Percentiles rank a stretch among this genome's conserved stretches.
Conservation (phyloP, 2,797 vertebrate species). For the Falco novaeseelandiae region DNA sequence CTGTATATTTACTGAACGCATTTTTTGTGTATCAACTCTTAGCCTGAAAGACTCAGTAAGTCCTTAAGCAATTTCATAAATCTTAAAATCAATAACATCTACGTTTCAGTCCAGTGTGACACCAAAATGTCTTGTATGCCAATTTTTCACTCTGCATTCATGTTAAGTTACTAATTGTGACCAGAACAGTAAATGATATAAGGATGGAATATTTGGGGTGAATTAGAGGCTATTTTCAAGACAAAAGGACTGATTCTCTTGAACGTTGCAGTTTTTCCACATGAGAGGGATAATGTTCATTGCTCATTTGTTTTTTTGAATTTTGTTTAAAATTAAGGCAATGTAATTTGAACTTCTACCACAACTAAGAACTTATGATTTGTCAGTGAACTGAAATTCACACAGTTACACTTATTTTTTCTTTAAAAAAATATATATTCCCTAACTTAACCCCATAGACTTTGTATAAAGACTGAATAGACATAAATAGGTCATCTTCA, state of each 20-base stretch:
- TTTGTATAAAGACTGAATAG: neutral
- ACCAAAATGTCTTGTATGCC: neutral
- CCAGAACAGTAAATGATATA: neutral
- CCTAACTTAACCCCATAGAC: neutral
- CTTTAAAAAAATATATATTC: neutral
- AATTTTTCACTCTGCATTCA: neutral
- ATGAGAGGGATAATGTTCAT: neutral
- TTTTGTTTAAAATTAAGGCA: neutral
- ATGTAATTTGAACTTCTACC: neutral
- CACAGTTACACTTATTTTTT: neutral
- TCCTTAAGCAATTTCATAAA: neutral
- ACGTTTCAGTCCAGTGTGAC: neutral
- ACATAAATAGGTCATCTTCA: neutral
- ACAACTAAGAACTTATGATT: neutral
- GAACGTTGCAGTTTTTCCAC: neutral
- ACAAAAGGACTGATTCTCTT: neutral
- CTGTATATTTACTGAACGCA: neutral
- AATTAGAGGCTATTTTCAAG: neutral
- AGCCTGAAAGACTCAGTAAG: neutral
- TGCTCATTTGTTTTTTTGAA: neutral
- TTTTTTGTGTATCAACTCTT: neutral
- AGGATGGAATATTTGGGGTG: neutral
- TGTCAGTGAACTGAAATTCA: neutral
- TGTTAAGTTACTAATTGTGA: neutral
- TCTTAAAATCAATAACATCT: neutral